Evolutionary conservation across 1,140 invertebrate genomes (phyloP).

Genomic region (Batillaria attramentaria): DNA sequence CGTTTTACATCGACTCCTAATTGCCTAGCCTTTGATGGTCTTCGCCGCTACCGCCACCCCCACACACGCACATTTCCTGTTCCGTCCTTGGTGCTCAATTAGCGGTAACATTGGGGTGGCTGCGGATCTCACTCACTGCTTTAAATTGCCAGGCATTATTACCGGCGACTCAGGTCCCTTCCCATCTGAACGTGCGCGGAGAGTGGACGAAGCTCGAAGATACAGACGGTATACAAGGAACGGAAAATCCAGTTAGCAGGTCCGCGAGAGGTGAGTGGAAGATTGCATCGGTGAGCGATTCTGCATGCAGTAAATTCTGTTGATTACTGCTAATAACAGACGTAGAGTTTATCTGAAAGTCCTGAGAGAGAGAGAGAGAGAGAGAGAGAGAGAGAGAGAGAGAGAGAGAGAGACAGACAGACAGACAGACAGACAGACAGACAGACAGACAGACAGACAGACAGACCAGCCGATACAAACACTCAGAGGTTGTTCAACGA

Average conservation of each 20-base stretch:
- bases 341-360: too few relatives aligned
- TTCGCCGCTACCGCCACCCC: too few relatives aligned
- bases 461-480: background rate
- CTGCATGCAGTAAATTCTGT: too few relatives aligned
- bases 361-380: conserved; percentile 12
- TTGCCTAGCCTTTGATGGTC: too few relatives aligned
- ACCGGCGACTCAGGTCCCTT: too few relatives aligned
- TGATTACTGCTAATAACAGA: too few relatives aligned
- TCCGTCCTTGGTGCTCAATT: too few relatives aligned
- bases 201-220: background rate
- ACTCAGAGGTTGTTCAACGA: background rate
- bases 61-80: too few relatives aligned
- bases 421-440: conserved; percentile 12
- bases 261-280: background rate
- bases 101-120: too few relatives aligned
- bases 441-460: conserved; percentile 9
- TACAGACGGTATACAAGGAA: background rate
- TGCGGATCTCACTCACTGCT: too few relatives aligned
- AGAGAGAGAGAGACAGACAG: background rate
- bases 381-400: conserved; percentile 4
- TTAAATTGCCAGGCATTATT: too few relatives aligned
- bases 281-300: background rate
- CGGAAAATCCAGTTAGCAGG: background rate
- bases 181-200: background rate
- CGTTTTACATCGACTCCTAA: too few relatives aligned